Evolutionary conservation across 1,140 invertebrate species (phyloP), one percentile per base, ranked within the genome.

Genomic region (Anthonomus grandis): DNA sequence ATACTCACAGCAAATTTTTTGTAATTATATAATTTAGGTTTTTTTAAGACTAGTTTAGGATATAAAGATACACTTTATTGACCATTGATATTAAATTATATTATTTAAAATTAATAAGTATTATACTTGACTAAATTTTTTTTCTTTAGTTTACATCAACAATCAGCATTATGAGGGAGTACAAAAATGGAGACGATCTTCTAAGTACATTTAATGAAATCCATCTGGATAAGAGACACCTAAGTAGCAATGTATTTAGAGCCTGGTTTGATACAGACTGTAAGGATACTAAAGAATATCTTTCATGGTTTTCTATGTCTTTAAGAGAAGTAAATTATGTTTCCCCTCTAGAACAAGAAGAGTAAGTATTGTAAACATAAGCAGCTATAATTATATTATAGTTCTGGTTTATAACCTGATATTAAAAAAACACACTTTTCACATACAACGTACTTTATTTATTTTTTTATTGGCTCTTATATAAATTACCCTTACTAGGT

Each of bases 231-330:
- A 49, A 61, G 9, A 18, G 57, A 19, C 41, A 60, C 25, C 19
- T 65, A 44, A 59, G 54, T 41, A 59, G 60, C 4, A 61, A 63
- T 53, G 58, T 61, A 22, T 54, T 68, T n/a, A 66, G 59, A 48
- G 60, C 57, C 15, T 68, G 66, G 66, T 68, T 66, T 56, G 66
- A 68, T 59, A 62, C 60, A 22, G 63, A 68, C 45, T 62, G 60
- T 48, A 24, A 57, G 23, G 21, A 61, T 31, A 51, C 51, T 13
- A 57, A 49, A 38, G 31, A 64, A 42, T 52, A 66, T 10, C 56
- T 68, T 31, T 54, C 66, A 47, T 68, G 60, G 58, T 47, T 68
- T 57, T 17, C 31, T 34, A 60, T 50, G 21, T 25, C 65, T 15
- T 64, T 60, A 12, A 46, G 44, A 24, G 45, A 53, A n/a, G n/a